Base-by-base conservation (phyloP, 2,888 invertebrate species). In the Abrostola tripartita region DNA sequence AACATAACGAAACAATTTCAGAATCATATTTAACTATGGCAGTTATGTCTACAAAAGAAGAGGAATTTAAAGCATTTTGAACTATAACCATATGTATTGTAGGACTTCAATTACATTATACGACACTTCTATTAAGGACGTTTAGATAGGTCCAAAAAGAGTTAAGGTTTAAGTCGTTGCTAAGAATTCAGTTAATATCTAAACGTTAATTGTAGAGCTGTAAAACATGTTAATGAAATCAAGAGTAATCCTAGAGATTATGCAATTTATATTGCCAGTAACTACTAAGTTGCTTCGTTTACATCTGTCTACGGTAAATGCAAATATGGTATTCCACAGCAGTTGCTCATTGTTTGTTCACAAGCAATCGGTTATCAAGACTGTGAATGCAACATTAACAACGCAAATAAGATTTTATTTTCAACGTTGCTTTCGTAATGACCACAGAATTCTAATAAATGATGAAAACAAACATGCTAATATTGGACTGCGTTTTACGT, bases 381-480 rank as follows among this genome's bases (percentile, higher is more conserved):
- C 14, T 57, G 8, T 40, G 37, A 63, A 52, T 49, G 40, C 14
- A 50, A 60, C 40, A 77, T 70, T 81, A 76, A 79, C 76, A 76
- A 76, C 54, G 72, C 78, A 81, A 81, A 79, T 78, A n/a, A n/a
- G n/a, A n/a, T n/a, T n/a, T n/a, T n/a, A 61, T 65, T 51, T 38
- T 44, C 65, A 58, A 40, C 42, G 57, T 58, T 55, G 70, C 70
- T 63, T 42, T 58, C 60, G 70, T 76, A 78, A 77, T 60, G 73
- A n/a, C n/a, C 76, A 59, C 72, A 73, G 76, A 76, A 84, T 79
- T 76, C 65, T 71, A 80, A 79, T 75, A 58, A n/a, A 79, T 60
- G 66, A 60, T 74, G 64, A 76, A 64, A 50, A 74, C 70, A 72
- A 76, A 78, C 78, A 68, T 65, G 67, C 58, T 44, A 24, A 36